Evolutionary conservation across 2,797 vertebrate species (phyloP).

Genomic region (Anisognathus igniventris): DNA sequence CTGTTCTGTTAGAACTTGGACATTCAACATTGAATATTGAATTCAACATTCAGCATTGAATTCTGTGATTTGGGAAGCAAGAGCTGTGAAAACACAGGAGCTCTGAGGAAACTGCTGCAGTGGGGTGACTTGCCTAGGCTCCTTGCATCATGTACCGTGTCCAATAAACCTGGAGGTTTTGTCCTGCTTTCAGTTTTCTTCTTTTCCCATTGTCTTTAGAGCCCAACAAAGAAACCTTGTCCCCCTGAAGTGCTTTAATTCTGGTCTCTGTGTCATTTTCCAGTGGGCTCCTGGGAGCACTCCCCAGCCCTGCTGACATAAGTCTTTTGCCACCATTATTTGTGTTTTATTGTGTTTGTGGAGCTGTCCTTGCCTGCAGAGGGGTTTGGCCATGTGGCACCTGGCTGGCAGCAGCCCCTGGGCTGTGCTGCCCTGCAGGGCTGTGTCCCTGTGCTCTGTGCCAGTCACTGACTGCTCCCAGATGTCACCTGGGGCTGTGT

Average conservation of each 20-base stretch:
- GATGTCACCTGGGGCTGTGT: rapidly evolving
- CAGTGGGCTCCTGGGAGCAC: rapidly evolving
- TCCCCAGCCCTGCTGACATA: rapidly evolving
- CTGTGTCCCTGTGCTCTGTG: not conserved
- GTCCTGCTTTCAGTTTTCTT: not conserved
- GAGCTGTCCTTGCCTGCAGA: rapidly evolving
- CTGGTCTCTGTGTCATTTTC: rapidly evolving
- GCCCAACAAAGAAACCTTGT: not conserved
- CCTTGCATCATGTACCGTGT: not conserved
- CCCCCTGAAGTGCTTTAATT: not conserved
- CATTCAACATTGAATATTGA: rapidly evolving
- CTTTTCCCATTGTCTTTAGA: rapidly evolving
- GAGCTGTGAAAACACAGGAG: not conserved
- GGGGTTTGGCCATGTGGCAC: not conserved
- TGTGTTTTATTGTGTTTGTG: rapidly evolving
- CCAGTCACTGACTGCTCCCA: rapidly evolving
- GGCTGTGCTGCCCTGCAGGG: not conserved
- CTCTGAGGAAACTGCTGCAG: not conserved
- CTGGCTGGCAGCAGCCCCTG: not conserved
- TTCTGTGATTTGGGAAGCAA: rapidly evolving
- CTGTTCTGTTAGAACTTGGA: not conserved
- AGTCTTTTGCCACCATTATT: rapidly evolving
- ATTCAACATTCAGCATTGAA: not conserved
- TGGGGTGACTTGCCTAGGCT: not conserved
- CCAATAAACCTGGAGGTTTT: not conserved